phyloP scores from a whole-genome alignment of 2,797 vertebrate genomes.

The Apogon hyalosoma region DNA sequence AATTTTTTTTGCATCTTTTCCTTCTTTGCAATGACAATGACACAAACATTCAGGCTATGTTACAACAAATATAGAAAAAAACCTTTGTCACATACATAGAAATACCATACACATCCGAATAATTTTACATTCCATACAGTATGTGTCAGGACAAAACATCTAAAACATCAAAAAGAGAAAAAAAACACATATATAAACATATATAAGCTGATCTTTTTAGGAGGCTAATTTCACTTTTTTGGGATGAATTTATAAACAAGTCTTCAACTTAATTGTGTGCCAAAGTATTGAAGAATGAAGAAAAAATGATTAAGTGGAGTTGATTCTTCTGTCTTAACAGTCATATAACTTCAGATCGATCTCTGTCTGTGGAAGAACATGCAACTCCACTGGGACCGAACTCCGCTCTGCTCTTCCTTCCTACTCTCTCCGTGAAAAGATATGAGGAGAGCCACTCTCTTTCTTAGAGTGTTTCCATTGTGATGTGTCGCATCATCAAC shows the following conservation, averaged over 20 bases:
- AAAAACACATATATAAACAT: no score
- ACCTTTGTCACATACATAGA: background rate
- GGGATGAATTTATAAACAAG: no score
- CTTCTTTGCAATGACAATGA: no score
- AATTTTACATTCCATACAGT: background rate
- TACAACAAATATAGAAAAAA: background rate
- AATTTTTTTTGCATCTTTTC: no score
- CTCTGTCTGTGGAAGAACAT: conserved; percentile 13
- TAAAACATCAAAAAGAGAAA: background rate
- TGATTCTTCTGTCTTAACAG: background rate
- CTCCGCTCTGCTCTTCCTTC: conserved; percentile 11
- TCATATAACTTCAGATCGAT: background rate
- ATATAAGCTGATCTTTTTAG: no score
- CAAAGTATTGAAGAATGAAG: background rate
- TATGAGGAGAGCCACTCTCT: conserved; percentile 8
- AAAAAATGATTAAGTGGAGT: background rate
- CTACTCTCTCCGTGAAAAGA: conserved; percentile 24
- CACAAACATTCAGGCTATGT: no score
- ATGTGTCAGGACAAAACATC: background rate
- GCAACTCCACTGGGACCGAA: conserved; percentile 36
- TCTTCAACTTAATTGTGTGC: no score
- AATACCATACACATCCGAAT: background rate
- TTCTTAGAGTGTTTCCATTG: conserved; percentile 16
- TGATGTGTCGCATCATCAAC: conserved; percentile 43
- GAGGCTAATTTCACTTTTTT: no score